Evolutionary conservation across 2,888 invertebrate genomes (phyloP), one percentile per base, ranked within the genome.

Genomic region (Helobdella robusta): DNA sequence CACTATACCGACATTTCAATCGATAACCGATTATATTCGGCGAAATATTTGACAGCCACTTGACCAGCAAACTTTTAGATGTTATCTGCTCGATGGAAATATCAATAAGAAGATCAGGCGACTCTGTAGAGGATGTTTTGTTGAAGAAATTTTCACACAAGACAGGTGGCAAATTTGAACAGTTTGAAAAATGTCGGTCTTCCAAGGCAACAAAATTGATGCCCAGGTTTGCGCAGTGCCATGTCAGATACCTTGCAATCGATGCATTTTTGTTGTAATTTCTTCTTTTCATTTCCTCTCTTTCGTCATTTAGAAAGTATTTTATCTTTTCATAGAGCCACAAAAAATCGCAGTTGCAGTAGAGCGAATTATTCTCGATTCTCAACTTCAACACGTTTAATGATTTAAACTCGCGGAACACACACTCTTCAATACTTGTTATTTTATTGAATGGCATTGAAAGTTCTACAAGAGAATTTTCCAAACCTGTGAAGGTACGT

Each of bases 271-370:
- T 32, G 3, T 50, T 44, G 18, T 5, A 23, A 20, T 48, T 32
- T 11, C 23, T 35, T 6, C 60, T 48, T 15, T 52, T 25, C 15
- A 25, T n/a, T 54, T 63, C 25, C 2, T 52, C 30, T 32, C 63
- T 50, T 15, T 52, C 35, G 36, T 63, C n/a, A n/a, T n/a, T n/a
- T n/a, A n/a, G n/a, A n/a, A 28, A 54, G 5, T 18, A 28, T 18
- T 54, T 54, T 28, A 54, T 4, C n/a, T 54, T 54, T 6, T 54
- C 54, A 54, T 8, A 30, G 23, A 65, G 60, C 65, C 65, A 65
- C 30, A 60, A 23, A 50, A 65, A 60, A 18, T 59, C 34, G 36
- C 65, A 65, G 25, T 65, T 60, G 36, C 65, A 65, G 28, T 23
- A 4, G 35, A 65, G 50, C 0, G 65, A 60, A 48, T 65, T 65